A percentile compares a stretch with the other conserved stretches of the same genome.
Conservation (phyloP, 1,140 invertebrate species). For the Zaprionus gabonicus region DNA sequence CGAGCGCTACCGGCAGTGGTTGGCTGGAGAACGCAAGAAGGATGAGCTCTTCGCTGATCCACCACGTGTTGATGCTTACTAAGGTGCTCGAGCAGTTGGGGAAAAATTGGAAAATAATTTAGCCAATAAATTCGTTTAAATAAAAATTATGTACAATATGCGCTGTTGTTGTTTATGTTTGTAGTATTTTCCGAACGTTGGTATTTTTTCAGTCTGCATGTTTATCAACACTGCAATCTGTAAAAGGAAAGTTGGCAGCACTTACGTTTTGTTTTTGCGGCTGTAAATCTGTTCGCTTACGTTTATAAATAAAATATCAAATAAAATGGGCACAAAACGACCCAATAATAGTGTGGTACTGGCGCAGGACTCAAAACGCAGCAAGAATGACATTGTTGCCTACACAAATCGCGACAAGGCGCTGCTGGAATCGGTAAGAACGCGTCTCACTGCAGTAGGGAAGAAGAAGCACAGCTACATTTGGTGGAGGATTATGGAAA, state of each 20-base stretch:
- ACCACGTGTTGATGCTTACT: constrained; percentile 85
- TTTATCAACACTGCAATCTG: not conserved
- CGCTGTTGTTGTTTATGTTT: constrained; percentile 15
- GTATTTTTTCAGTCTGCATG: not conserved
- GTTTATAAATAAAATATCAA: constrained; percentile 21
- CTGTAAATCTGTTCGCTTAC: constrained; percentile 20
- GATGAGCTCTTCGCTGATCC: constrained; percentile 85
- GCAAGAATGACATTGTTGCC: constrained; percentile 87
- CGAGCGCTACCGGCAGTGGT: constrained; percentile 86
- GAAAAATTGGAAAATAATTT: constrained; percentile 44
- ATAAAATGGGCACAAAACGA: constrained; percentile 72
- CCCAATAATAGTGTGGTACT: constrained; percentile 85
- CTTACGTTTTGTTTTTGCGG: constrained; percentile 42
- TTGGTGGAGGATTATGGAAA: not conserved
- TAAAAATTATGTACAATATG: constrained; percentile 47
- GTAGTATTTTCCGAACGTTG: constrained; percentile 12
- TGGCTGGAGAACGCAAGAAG: constrained; percentile 84
- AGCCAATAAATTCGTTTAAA: constrained; percentile 65
- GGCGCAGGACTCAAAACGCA: constrained; percentile 87
- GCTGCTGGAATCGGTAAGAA: constrained; percentile 78
- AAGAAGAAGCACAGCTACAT: constrained; percentile 29
- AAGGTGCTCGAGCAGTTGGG: constrained; percentile 37
- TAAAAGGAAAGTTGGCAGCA: constrained; percentile 37
- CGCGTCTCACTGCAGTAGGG: not conserved
- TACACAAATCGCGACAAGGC: constrained; percentile 80